Evolutionary conservation across 2,888 invertebrate species (phyloP), one percentile per base, ranked within the genome.

Genomic region (Anthoptus insignis): DNA sequence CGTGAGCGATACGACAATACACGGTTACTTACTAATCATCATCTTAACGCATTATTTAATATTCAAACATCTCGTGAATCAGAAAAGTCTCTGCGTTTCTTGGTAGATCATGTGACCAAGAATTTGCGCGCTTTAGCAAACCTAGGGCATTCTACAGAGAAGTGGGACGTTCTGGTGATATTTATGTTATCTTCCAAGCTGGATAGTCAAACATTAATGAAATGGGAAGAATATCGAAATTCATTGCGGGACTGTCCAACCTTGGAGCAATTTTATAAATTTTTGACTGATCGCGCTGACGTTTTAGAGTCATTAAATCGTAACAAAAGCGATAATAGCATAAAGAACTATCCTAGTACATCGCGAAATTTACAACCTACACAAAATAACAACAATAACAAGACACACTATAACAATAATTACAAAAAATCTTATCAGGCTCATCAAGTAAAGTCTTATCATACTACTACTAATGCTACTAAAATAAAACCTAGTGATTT

Each of bases 1-100:
- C 71, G 71, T 9, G 45, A 66, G 3, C 61, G 76, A 1, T 75
- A 68, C 29, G 34, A 74, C 42, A 75, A 73, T 37, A 75, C 71
- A 56, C 13, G 57, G 13, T 8, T 60, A 9, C 14, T 60, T 2
- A 39, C 49, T 8, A 70, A 73, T 57, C 60, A 73, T 49, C 73
- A 75, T 64, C 37, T 72, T n/a, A 66, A 64, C 52, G 47, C 67
- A 8, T 66, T 73, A 16, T 72, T 68, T 42, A 70, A 65, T 52
- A 59, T 74, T 8, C 54, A 42, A 1, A 13, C 65, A 2, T 14
- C 64, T 9, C 68, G 65, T 3, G 71, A 72, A 16, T 66, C 74
- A 19, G 72, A 71, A 21, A 66, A 42, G 8, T 66, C 69, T 0
- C 34, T 75, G 7, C 64, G 73, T 16, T 67, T 65, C 49, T 56